Conservation (phyloP, 2,888 invertebrate genomes). For the Dexiosoma caninum region DNA sequence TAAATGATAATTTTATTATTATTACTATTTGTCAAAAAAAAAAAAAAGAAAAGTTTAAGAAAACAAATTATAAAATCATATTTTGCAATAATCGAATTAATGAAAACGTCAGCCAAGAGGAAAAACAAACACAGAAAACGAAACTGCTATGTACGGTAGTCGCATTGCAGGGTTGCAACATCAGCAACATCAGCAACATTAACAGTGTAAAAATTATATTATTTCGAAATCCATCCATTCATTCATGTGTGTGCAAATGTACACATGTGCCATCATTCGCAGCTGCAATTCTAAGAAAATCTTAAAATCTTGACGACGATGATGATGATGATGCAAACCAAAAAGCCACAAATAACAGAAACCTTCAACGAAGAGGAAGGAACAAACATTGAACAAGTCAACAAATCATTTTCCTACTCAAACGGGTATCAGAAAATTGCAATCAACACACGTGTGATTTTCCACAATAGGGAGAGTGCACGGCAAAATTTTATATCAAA, state of each 20-base stretch:
- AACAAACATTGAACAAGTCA: constrained; percentile 27
- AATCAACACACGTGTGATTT: constrained; percentile 46
- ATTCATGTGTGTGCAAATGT: background rate
- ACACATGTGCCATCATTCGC: constrained; percentile 22
- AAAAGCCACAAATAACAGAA: constrained; percentile 22
- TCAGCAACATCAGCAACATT: background rate
- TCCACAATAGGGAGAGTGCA: background rate
- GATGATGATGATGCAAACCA: constrained; percentile 29
- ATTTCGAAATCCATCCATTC: background rate
- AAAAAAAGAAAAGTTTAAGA: background rate
- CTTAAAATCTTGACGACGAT: constrained; percentile 12
- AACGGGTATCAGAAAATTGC: background rate
- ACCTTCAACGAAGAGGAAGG: constrained; percentile 44
- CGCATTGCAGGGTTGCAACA: constrained; percentile 10
- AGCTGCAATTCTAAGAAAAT: constrained; percentile 60
- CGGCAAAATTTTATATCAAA: background rate
- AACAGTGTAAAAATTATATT: constrained; percentile 21
- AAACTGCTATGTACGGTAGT: constrained; percentile 26
- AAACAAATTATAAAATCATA: constrained; percentile 32
- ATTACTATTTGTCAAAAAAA: background rate
- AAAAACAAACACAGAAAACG: constrained; percentile 10
- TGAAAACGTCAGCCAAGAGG: background rate
- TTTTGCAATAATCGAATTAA: constrained; percentile 44
- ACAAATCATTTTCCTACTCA: constrained; percentile 12
- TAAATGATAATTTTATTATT: too few relatives aligned